Base-by-base conservation (phyloP, 2,113 vertebrate species). In the Thryonomys swinderianus region DNA sequence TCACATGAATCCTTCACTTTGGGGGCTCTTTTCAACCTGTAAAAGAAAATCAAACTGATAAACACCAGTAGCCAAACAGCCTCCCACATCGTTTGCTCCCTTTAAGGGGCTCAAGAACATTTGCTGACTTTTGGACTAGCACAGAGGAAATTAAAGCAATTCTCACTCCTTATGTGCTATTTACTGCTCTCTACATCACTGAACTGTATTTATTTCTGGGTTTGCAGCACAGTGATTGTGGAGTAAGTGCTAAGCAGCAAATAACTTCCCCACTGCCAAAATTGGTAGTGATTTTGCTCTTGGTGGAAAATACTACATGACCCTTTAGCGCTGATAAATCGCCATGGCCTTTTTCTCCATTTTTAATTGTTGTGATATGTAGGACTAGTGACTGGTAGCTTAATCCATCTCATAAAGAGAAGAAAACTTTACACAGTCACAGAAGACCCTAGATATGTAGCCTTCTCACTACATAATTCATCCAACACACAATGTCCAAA, bases 171-270 rank as follows among this genome's bases (percentile, higher is more conserved):
- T 93, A 53, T 32, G 13, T 67, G 88, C 89, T 96, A 76, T 94
- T 96, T 91, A 51, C 85, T 91, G 86, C 83, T 94, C 93, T 94
- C 88, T 62, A 30, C 84, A 78, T 91, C 88, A 82, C 83, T 91
- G 88, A 96, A 93, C 89, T 34, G 7, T 95, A 93, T 88, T 97
- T 96, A 91, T 95, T 96, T 96, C 94, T 96, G 87, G 59, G 95
- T 97, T 96, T 96, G 88, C 82, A 79, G 88, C 93, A 93, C 90
- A 85, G 64, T 61, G 79, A 95, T 95, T 88, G 95, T 69, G 71
- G 88, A 95, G 67, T 88, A 86, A 91, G 67, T 85, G 85, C 95
- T 85, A 87, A 71, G 88, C 69, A 92, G 92, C 69, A 89, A 95
- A 96, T 86, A 83, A 93, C 79, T 91, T 91, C 73, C 90, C 74